Evolutionary conservation across 1,140 invertebrate species (phyloP), one percentile per base, ranked within the genome.

Genomic region (Berghia stephanieae): DNA sequence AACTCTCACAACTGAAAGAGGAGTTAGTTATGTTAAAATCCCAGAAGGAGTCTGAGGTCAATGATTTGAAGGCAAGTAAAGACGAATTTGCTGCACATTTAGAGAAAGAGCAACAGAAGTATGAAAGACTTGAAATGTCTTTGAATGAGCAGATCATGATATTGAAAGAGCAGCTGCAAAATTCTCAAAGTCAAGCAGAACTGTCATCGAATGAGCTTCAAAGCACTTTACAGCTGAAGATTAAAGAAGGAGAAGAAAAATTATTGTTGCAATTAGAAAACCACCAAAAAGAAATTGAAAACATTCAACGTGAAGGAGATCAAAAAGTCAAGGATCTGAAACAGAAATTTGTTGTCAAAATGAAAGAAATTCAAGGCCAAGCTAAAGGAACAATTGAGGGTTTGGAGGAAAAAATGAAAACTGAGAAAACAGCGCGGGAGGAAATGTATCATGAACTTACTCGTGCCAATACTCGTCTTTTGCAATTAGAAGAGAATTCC

Each of bases 271-370:
- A 83, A 42, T 60, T 72, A 6, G 80, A 86, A 46, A 75, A 81
- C 67, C 85, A 87, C 66, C 80, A 83, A 52, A 81, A 79, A 52
- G 86, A 84, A 34, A 70, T 89, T 21, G 81, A 86, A 16, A 78
- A 77, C 21, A 38, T 87, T 5, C 84, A 88, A 66, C 80, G 85
- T 68, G 80, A 80, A 13, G 82, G 80, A 79, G 73, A 85, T 60
- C 79, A 80, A 16, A 85, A 89, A 78, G 78, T 85, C 24, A 81
- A 84, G 63, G 84, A 86, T 44, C 75, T 87, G 63, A 87, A 87
- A 73, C 81, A 83, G 73, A 88, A 85, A 76, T 87, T 81, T 75
- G 24, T 80, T 21, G 75, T 81, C 36, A 87, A 87, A 68, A 63
- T 86, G 13, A 83, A 84, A 75, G 84, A 87, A 68, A 80, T 85